These are phyloP conservation scores for Marmota flaviventris DNA, from an alignment of 2,113 vertebrate species.

Conservation along the genomic window DNA sequence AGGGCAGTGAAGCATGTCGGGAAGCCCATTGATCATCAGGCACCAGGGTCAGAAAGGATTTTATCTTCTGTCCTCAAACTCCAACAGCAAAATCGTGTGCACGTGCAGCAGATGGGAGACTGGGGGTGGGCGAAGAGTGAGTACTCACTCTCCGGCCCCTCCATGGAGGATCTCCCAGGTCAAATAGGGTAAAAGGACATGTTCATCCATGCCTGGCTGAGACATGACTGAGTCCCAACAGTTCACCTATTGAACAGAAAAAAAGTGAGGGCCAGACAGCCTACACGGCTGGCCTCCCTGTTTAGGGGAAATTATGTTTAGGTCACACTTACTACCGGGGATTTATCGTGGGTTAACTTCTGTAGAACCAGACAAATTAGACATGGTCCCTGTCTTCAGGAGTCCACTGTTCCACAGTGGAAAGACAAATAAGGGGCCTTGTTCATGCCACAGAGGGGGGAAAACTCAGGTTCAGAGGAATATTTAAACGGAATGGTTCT, in stretches of 20 bases:
- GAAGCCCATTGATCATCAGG: slow-evolving; percentile 63
- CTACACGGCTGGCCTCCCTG: background rate
- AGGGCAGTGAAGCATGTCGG: background rate
- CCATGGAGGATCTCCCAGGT: background rate
- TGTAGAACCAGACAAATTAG: background rate
- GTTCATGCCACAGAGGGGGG: background rate
- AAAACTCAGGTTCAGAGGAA: background rate
- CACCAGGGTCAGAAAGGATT: slow-evolving; percentile 49
- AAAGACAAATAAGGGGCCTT: background rate
- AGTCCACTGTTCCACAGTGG: background rate
- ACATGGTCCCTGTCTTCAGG: background rate
- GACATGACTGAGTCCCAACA: background rate
- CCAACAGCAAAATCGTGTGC: background rate
- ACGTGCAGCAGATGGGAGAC: background rate
- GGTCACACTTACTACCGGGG: background rate
- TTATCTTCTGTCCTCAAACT: slow-evolving; percentile 54
- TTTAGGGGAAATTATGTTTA: background rate
- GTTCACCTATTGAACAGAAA: background rate
- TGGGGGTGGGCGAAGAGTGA: background rate
- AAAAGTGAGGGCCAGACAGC: background rate
- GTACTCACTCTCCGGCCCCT: background rate
- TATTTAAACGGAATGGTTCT: background rate
- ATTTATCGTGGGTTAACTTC: background rate
- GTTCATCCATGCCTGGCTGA: background rate
- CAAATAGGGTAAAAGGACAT: background rate